Conservation (phyloP, 2,797 vertebrate species). For the Odontamblyopus rebecca region DNA sequence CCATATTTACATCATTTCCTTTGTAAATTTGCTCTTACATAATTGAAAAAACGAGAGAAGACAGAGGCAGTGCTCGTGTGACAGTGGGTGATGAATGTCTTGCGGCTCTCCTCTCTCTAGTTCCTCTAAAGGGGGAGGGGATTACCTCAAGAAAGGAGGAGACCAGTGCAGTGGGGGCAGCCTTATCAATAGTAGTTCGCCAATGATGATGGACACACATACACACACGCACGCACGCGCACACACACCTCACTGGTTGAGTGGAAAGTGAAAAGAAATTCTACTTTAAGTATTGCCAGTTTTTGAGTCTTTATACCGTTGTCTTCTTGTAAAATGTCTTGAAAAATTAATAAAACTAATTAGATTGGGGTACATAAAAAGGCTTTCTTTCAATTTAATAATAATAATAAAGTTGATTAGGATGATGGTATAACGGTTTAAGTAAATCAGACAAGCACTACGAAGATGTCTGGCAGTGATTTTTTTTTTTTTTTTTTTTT, state of each 20-base stretch:
- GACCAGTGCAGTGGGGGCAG: conserved; percentile 46
- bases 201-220: conserved; percentile 36
- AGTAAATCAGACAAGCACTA: neutral
- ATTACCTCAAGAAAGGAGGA: conserved; percentile 54
- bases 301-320: too few species aligned
- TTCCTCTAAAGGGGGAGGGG: conserved; percentile 13
- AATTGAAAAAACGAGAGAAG: neutral
- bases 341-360: too few species aligned
- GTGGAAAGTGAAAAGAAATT: neutral
- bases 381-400: neutral
- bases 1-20: neutral
- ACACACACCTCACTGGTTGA: neutral
- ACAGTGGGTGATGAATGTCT: conserved; percentile 9
- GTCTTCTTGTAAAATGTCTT: neutral
- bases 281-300: too few species aligned
- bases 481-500: too few species aligned
- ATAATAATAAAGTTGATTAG: neutral
- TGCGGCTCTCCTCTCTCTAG: conserved; percentile 12
- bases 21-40: neutral
- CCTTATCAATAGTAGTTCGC: conserved; percentile 63
- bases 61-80: neutral
- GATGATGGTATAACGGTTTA: too few species aligned
- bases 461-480: neutral
- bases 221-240: neutral
- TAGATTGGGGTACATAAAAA: neutral